These are phyloP conservation scores for Chrysopilus asiliformis DNA, from an alignment of 2,888 invertebrate species.

Conservation along the genomic window DNA sequence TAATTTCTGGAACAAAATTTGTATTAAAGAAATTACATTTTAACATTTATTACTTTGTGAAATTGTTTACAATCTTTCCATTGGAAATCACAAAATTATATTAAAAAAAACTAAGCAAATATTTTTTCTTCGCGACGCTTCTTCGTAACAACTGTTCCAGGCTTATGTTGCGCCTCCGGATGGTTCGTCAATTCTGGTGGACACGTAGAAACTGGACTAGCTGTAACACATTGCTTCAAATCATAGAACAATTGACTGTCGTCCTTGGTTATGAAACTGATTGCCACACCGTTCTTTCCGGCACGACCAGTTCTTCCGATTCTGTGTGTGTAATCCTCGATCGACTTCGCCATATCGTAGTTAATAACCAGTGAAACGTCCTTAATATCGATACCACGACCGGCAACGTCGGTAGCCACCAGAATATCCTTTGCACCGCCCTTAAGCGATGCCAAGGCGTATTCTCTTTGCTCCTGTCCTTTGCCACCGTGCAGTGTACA, in stretches of 20 bases:
- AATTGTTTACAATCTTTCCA: too few relatives aligned
- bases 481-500: slow-evolving; percentile 98
- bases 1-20: too few relatives aligned
- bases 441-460: slow-evolving; percentile 92
- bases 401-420: slow-evolving; percentile 98
- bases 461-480: slow-evolving; percentile 98
- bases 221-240: slow-evolving; percentile 77
- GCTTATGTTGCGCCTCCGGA: slow-evolving; percentile 96
- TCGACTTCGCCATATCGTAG: slow-evolving; percentile 99
- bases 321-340: slow-evolving; percentile 96
- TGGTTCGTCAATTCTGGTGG: slow-evolving; percentile 96
- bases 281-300: slow-evolving; percentile 91
- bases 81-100: too few relatives aligned
- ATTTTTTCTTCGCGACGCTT: slow-evolving; percentile 90
- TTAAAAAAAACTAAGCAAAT: slow-evolving; percentile 57
- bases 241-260: slow-evolving; percentile 93
- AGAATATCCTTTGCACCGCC: slow-evolving; percentile 93
- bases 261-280: slow-evolving; percentile 94
- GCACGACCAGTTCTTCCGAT: slow-evolving; percentile 99
- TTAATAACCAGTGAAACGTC: slow-evolving; percentile 98
- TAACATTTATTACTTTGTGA: too few relatives aligned
- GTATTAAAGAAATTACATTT: too few relatives aligned
- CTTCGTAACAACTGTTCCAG: slow-evolving; percentile 88
- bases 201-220: slow-evolving; percentile 86
- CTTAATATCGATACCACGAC: slow-evolving; percentile 99